Evolutionary conservation across 2,888 invertebrate genomes (phyloP), one percentile per base, ranked within the genome.

Genomic region (Enoplolaimus lenunculus): DNA sequence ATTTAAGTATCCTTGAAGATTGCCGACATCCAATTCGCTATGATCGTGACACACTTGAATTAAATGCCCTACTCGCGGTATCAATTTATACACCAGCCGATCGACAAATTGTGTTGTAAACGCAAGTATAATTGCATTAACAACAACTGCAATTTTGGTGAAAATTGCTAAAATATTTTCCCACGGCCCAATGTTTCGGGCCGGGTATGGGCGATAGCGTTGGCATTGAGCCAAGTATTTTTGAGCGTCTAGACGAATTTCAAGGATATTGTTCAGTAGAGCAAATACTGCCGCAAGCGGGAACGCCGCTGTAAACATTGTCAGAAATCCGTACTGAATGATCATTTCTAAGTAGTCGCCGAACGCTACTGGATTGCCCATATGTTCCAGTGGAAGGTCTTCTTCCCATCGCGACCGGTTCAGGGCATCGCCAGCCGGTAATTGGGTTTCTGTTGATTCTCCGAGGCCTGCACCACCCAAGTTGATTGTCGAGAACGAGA

Each of bases 241-340:
- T 13, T 28, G 7, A 62, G 7, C 64, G 33, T 62, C 64, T 13
- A 62, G 29, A 30, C 64, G 64, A 16, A 62, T 62, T 62, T 62
- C 64, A 30, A 62, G 7, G 7, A 62, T 62, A 62, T 62, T 62
- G 28, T 62, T 62, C 7, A 62, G 7, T 16, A 62, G 64, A 13
- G 64, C 64, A 62, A 62, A 62, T 62, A 62, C 30, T 7, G 64
- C 64, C 16, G 64, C 64, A n/a, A 62, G 33, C 16, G 64, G 64
- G n/a, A 62, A 62, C 16, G 64, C 64, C 28, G 64, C 30, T 13
- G 64, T 30, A n/a, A 62, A 62, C 64, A 62, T 62, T 13, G 7
- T 62, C n/a, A 62, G 7, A 62, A 62, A 62, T 62, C 64, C 64
- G 64, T 62, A 62, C 64, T 62, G 64, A 62, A 62, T 62, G 7